These are phyloP conservation scores for Probosciger aterrimus DNA, from an alignment of 2,113 vertebrate genomes.

Conservation along the genomic window DNA sequence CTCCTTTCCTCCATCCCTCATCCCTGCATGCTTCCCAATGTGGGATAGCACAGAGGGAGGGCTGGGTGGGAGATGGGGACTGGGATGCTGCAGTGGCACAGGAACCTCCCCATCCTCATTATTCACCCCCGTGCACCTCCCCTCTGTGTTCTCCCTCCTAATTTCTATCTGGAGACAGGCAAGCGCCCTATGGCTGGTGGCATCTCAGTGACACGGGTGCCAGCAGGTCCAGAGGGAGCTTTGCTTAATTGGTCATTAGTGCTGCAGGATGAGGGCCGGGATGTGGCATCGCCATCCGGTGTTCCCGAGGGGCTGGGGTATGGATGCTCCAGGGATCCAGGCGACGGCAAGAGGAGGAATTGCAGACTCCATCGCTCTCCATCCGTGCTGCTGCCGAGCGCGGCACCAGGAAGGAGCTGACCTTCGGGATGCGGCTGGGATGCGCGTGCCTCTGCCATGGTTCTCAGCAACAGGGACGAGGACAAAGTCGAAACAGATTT, in stretches of 20 bases:
- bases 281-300: not conserved
- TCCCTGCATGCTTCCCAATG: accelerated
- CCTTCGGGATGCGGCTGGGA: not conserved
- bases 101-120: not conserved
- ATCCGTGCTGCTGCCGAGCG: accelerated
- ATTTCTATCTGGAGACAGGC: not conserved
- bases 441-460: not conserved
- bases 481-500: not conserved
- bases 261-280: not conserved
- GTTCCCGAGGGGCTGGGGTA: not conserved
- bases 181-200: not conserved
- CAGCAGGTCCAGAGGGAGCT: accelerated
- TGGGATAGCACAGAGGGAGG: not conserved
- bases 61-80: not conserved
- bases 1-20: not conserved
- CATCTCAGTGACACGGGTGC: accelerated
- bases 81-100: accelerated
- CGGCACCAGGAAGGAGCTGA: accelerated
- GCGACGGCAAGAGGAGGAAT: accelerated
- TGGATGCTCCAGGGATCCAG: not conserved
- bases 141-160: not conserved
- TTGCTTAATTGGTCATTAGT: not conserved
- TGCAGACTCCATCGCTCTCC: not conserved
- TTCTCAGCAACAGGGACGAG: not conserved
- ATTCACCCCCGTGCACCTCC: not conserved